phyloP scores from a whole-genome alignment of 1,140 invertebrate species.

The Lepidotrigona ventralis region DNA sequence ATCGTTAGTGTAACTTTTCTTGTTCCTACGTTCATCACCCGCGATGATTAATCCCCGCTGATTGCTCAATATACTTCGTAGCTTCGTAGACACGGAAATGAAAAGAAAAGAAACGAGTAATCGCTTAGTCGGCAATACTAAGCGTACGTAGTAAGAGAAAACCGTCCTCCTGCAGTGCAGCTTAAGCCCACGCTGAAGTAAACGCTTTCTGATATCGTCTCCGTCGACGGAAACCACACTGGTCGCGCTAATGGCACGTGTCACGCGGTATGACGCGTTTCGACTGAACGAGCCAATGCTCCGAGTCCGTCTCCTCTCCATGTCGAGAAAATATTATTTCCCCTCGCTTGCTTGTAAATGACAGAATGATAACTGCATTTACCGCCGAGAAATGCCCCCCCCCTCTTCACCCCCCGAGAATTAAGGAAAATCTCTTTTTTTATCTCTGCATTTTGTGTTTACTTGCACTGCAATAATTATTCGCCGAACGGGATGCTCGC shows the following conservation, averaged over 20 bases:
- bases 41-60: conserved; percentile 33
- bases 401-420: too few species aligned
- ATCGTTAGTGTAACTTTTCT: conserved; percentile 35
- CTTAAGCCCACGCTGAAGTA: conserved; percentile 39
- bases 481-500: too few species aligned
- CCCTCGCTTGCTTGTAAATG: too few species aligned
- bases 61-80: conserved; percentile 45
- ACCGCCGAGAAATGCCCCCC: too few species aligned
- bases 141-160: conserved; percentile 33
- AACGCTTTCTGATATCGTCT: conserved; percentile 44
- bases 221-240: not conserved
- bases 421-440: too few species aligned
- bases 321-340: too few species aligned
- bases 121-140: conserved; percentile 6
- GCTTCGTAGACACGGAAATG: conserved; percentile 18
- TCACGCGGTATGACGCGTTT: not conserved
- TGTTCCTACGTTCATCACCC: conserved; percentile 56
- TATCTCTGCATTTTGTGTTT: too few species aligned
- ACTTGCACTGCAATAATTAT: too few species aligned
- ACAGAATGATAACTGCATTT: too few species aligned
- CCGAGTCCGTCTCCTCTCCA: too few species aligned
- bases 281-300: too few species aligned
- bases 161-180: conserved; percentile 44
- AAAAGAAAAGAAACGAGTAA: not conserved
- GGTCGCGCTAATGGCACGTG: conserved; percentile 4